A percentile compares a stretch with the other conserved stretches of the same genome.
Conservation (phyloP, 2,113 vertebrate genomes). For the Microcebus griseorufus region DNA sequence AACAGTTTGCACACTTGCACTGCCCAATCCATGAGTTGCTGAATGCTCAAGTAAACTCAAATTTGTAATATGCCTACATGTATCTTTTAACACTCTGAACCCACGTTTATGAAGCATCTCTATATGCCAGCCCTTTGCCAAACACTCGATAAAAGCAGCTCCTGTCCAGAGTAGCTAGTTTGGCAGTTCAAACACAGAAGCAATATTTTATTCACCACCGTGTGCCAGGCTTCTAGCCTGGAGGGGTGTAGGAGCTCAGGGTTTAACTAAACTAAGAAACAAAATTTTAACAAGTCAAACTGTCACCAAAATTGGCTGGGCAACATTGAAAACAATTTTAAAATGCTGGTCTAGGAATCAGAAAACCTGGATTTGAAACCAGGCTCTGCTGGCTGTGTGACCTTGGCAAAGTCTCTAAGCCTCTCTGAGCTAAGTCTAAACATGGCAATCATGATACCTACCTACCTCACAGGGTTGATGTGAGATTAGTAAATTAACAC, state of each 20-base stretch:
- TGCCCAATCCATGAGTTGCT: background rate
- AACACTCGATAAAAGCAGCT: accelerated
- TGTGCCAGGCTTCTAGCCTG: background rate
- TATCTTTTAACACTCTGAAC: background rate
- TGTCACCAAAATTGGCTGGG: background rate
- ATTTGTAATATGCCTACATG: background rate
- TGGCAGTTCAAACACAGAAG: background rate
- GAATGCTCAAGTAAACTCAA: background rate
- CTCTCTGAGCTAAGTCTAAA: background rate
- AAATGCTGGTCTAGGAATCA: background rate
- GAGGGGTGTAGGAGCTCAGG: accelerated
- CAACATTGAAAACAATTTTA: background rate
- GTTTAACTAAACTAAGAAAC: background rate
- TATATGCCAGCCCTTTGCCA: background rate
- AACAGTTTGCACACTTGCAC: background rate
- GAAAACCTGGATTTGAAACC: background rate
- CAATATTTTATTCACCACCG: background rate
- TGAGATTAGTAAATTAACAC: background rate
- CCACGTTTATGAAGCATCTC: background rate
- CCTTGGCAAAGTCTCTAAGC: background rate
- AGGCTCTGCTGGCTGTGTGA: background rate
- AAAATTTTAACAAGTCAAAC: background rate
- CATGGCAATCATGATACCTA: background rate
- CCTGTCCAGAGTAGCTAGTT: background rate
- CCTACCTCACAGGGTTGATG: background rate